These are phyloP conservation scores for Oophaga sylvatica DNA, from an alignment of 2,797 vertebrate species.

Conservation along the genomic window DNA sequence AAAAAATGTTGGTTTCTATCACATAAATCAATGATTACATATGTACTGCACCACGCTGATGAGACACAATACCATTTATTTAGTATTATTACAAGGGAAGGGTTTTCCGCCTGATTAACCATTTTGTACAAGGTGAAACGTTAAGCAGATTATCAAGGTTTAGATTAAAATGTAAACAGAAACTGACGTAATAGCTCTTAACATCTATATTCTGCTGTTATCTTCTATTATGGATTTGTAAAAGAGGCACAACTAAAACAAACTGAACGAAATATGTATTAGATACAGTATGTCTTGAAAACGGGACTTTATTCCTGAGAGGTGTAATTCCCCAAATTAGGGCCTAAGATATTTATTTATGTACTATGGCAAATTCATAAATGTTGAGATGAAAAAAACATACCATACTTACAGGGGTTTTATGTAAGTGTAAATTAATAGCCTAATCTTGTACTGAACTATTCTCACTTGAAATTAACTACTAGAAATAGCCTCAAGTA, in stretches of 20 bases:
- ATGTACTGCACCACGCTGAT: background rate
- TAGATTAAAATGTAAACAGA: background rate
- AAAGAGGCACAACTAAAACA: background rate
- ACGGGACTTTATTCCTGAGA: no score
- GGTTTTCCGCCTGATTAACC: constrained; percentile 1
- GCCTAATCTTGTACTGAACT: no score
- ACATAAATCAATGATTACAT: constrained; percentile 41
- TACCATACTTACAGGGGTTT: no score
- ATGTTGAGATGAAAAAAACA: no score
- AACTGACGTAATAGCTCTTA: background rate
- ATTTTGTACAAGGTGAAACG: constrained; percentile 4
- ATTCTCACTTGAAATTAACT: no score
- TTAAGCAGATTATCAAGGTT: constrained; percentile 7
- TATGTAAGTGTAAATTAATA: no score
- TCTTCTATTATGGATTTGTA: background rate
- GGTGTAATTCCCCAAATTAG: no score
- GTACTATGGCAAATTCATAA: no score
- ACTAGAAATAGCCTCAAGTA: no score
- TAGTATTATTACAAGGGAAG: background rate
- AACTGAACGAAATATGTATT: background rate
- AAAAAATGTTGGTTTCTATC: constrained; percentile 5
- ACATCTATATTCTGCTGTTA: background rate
- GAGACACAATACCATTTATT: background rate
- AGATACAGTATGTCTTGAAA: background rate
- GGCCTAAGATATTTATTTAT: no score